Conservation (phyloP, 2,113 vertebrate species). For the Nibea albiflora region DNA sequence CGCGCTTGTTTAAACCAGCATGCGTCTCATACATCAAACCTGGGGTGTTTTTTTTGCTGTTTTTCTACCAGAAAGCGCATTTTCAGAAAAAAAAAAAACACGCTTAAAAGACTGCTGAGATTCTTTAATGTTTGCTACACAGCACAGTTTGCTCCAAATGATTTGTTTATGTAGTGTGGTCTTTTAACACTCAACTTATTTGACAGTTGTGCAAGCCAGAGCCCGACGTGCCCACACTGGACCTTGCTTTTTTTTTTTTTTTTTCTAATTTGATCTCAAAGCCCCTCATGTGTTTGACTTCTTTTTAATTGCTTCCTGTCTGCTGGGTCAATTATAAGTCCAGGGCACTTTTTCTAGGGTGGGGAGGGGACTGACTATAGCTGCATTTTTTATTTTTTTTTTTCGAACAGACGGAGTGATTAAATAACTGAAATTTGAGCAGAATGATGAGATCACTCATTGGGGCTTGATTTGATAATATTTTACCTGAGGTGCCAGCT, state of each 20-base stretch:
- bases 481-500: constrained; percentile 64
- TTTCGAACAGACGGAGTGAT: constrained; percentile 65
- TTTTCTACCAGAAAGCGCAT: constrained; percentile 16
- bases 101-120: constrained; percentile 33
- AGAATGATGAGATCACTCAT: constrained; percentile 71
- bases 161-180: constrained; percentile 83
- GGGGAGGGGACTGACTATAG: constrained; percentile 31
- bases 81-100: neutral
- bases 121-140: constrained; percentile 71
- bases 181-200: constrained; percentile 82
- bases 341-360: constrained; percentile 53
- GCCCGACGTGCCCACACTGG: constrained; percentile 59
- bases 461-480: constrained; percentile 68
- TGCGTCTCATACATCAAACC: constrained; percentile 68
- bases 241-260: constrained; percentile 65
- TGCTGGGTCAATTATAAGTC: constrained; percentile 80
- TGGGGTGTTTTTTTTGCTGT: constrained; percentile 1
- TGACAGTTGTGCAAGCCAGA: constrained; percentile 88
- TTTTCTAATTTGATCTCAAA: constrained; percentile 79
- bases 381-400: constrained; percentile 48
- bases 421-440: constrained; percentile 77
- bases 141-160: constrained; percentile 74
- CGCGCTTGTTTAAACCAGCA: constrained; percentile 63
- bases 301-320: constrained; percentile 85
- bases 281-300: constrained; percentile 82